Base-by-base conservation (phyloP, 1,140 invertebrate species). In the Archivesica marissinica region DNA sequence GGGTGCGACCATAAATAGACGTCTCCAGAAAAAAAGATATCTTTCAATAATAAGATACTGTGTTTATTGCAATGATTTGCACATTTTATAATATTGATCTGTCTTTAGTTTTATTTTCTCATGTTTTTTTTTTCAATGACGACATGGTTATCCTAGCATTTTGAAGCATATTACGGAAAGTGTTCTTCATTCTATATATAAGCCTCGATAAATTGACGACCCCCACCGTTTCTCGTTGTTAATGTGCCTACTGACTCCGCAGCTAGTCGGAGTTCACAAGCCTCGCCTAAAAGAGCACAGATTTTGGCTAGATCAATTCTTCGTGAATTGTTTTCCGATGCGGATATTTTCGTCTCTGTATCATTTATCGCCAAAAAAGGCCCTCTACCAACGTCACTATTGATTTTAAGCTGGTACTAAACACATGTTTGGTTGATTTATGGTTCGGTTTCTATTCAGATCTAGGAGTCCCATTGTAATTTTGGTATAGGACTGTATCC, bases 281-380 rank as follows among this genome's bases (percentile, higher is more conserved):
- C 33, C 33, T 64, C 59, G 59, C 59, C 59, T 64, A 64, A 30
- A 64, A 64, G 59, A 64, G 59, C 59, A 56, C 6, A 76, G 74
- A 76, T 76, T 76, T 76, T 54, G 74, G 74, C 20, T 35, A 56
- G 52, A 76, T 76, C 74, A 76, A 76, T 76, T 50, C 59, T 76
- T 59, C 74, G 59, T 76, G 59, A 76, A 76, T 76, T 76, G 74
- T 76, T 76, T 76, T 76, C 74, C 74, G 35, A 76, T 76, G 50
- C 33, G 33, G 74, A 76, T 76, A 56, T 52, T 76, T 76, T 30
- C 28, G 74, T 76, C 47, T 76, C 28, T 56, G 35, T 50, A 54
- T 56, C 74, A 39, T 76, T 76, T 76, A 33, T 39, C 35, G 68
- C 47, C 44, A 17, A 50, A 54, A 76, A 54, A 76, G 47, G 41